phyloP scores from a whole-genome alignment of 1,140 invertebrate species.

The Carposina sasakii region DNA sequence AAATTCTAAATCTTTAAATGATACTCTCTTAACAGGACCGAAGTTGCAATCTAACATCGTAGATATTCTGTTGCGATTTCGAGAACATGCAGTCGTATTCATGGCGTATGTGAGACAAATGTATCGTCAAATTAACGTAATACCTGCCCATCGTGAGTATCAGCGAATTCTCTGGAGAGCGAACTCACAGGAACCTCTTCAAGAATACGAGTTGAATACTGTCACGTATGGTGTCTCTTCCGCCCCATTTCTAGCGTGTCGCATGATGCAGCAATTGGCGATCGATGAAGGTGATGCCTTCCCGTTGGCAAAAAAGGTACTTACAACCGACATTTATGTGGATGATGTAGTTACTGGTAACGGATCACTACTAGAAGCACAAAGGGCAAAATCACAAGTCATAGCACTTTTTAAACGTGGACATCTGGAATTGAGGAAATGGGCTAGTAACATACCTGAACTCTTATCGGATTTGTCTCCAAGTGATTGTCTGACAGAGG shows the following conservation, averaged over 20 bases:
- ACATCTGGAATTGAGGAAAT: constrained; percentile 36
- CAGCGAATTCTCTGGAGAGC: constrained; percentile 62
- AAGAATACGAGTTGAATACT: constrained; percentile 41
- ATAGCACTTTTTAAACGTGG: constrained; percentile 26
- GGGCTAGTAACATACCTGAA: constrained; percentile 32
- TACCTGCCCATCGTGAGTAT: constrained; percentile 29
- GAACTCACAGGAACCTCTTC: constrained; percentile 21
- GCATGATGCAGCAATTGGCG: constrained; percentile 36
- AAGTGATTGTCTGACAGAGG: constrained; percentile 23
- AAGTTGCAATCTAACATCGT: constrained; percentile 15
- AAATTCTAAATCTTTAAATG: constrained; percentile 10
- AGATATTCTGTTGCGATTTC: constrained; percentile 13
- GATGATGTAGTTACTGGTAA: constrained; percentile 44
- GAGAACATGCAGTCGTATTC: constrained; percentile 11
- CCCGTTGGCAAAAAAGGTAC: constrained; percentile 29
- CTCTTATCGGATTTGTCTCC: constrained; percentile 22
- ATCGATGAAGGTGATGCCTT: constrained; percentile 28
- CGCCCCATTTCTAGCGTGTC: constrained; percentile 46
- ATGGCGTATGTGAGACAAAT: constrained; percentile 15
- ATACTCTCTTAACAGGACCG: constrained; percentile 11
- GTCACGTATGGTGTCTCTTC: constrained; percentile 57
- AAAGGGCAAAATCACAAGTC: constrained; percentile 26
- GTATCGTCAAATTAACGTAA: constrained; percentile 3
- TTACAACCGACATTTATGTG: constrained; percentile 42
- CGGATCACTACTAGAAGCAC: constrained; percentile 18